A percentile compares a stretch with the other conserved stretches of the same genome.
Evolutionary conservation across 2,113 vertebrate species (phyloP).

Genomic region (Pseudonaja textilis): DNA sequence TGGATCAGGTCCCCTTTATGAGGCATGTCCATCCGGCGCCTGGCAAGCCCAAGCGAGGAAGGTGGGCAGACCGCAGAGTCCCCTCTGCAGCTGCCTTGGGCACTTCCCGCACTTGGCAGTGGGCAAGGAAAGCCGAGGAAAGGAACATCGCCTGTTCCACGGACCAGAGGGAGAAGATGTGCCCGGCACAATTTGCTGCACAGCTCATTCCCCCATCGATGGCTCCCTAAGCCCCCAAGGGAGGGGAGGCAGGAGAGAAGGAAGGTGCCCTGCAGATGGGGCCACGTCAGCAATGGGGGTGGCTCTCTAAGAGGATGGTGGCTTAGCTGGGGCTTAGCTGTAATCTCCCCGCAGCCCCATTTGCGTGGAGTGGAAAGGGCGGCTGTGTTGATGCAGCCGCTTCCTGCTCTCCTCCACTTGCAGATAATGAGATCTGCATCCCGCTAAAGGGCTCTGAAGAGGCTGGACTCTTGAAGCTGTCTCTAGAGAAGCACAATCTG

Average conservation of each 20-base stretch:
- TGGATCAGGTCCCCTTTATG: neutral
- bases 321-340: neutral
- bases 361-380: neutral
- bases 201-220: slow-evolving; percentile 51
- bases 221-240: slow-evolving; percentile 23
- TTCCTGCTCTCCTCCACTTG: neutral
- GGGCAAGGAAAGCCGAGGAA: slow-evolving; percentile 46
- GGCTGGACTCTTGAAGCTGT: neutral
- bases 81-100: neutral
- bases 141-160: slow-evolving; percentile 49
- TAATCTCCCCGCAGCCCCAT: neutral
- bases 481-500: neutral
- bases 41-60: neutral
- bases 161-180: slow-evolving; percentile 60
- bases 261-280: neutral
- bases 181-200: slow-evolving; percentile 31
- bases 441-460: neutral
- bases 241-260: slow-evolving; percentile 1
- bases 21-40: neutral
- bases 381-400: neutral
- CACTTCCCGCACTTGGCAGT: neutral
- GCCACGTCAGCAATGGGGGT: accelerated
- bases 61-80: too few relatives aligned
- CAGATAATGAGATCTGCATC: neutral
- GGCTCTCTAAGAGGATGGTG: neutral